Evolutionary conservation across 2,888 invertebrate species (phyloP).

Genomic region (Vandiemenella viatica): DNA sequence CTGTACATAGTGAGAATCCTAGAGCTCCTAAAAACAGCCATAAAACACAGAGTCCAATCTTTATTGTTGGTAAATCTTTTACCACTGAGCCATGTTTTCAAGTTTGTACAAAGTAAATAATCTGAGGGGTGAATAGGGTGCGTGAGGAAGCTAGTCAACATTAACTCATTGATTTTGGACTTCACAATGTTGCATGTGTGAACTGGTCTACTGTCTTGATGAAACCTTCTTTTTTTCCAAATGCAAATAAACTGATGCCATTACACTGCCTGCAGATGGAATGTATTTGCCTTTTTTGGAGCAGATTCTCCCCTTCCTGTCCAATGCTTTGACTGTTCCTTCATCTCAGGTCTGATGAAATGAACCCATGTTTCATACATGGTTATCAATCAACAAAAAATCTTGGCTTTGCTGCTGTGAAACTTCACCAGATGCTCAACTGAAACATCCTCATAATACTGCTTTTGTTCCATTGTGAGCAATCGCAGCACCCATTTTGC

Average conservation of each 20-base stretch:
- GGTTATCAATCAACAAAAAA: neutral
- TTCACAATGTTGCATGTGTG: constrained; percentile 3
- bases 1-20: constrained; percentile 11
- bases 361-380: neutral
- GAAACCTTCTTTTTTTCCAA: neutral
- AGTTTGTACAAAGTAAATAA: constrained; percentile 11
- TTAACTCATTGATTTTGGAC: constrained; percentile 14
- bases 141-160: constrained; percentile 13
- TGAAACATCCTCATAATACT: neutral
- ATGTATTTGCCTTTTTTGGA: neutral
- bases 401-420: neutral
- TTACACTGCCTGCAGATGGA: neutral
- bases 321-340: neutral
- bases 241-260: neutral
- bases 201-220: neutral
- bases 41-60: constrained; percentile 13
- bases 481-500: neutral
- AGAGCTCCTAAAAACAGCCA: constrained; percentile 14
- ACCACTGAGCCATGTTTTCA: constrained; percentile 11
- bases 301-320: neutral
- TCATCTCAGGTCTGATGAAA: neutral
- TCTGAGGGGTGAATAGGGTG: constrained; percentile 13
- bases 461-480: neutral
- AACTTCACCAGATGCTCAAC: neutral
- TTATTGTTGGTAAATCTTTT: constrained; percentile 15